These are phyloP conservation scores for Procambarus clarkii DNA, from an alignment of 1,140 invertebrate species.

Conservation along the genomic window DNA sequence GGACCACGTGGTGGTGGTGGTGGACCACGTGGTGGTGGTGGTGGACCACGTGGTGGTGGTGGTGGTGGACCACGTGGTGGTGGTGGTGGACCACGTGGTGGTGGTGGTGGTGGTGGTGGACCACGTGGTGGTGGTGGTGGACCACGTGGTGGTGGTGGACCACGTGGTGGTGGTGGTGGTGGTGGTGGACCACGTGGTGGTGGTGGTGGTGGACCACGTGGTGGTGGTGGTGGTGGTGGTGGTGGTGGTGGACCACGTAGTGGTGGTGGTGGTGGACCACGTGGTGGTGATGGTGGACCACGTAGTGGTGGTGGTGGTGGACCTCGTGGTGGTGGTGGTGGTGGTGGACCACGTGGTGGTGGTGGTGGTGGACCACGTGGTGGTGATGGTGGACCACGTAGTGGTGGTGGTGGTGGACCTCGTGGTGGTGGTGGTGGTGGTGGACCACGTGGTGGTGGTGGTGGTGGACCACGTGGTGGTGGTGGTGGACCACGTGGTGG, in stretches of 20 bases:
- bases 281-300: neutral
- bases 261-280: neutral
- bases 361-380: too few relatives aligned
- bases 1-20: neutral
- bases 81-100: neutral
- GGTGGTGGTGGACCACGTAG: neutral
- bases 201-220: neutral
- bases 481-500: neutral
- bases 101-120: neutral
- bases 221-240: neutral
- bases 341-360: too few relatives aligned
- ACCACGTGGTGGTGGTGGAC: neutral
- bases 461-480: slow-evolving; percentile 2
- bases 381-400: too few relatives aligned
- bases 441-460: neutral
- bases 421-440: neutral
- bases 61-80: neutral
- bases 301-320: too few relatives aligned
- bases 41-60: neutral
- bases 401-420: neutral
- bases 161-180: neutral
- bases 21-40: neutral
- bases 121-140: neutral
- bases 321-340: too few relatives aligned
- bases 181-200: neutral